Conservation (phyloP, 1,140 invertebrate genomes). For the Pollicipes pollicipes region DNA sequence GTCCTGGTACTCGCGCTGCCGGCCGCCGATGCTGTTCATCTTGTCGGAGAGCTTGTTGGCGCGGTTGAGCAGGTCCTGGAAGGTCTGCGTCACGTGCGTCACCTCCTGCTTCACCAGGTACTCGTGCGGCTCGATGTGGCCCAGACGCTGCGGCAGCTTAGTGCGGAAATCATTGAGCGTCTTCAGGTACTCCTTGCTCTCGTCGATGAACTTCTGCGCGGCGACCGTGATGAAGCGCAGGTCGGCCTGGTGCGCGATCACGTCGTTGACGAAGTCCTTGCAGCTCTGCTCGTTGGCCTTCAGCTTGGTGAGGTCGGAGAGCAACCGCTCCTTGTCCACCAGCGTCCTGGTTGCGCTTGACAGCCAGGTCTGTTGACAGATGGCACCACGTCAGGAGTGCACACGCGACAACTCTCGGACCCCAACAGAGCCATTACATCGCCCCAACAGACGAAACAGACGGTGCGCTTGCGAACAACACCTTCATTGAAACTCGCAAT, state of each 20-base stretch:
- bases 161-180: conserved; percentile 69
- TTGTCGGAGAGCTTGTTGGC: conserved; percentile 61
- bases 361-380: conserved; percentile 43
- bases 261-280: conserved; percentile 76
- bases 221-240: conserved; percentile 84
- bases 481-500: too few species aligned
- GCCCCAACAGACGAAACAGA: too few species aligned
- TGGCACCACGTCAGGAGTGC: neutral
- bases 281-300: conserved; percentile 51
- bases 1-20: conserved; percentile 63
- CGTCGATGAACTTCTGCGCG: conserved; percentile 83
- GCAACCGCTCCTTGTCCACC: conserved; percentile 65
- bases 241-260: conserved; percentile 86
- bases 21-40: conserved; percentile 51
- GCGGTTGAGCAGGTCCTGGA: conserved; percentile 45
- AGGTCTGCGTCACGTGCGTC: conserved; percentile 26
- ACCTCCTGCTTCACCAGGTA: conserved; percentile 50
- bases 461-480: too few species aligned
- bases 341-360: conserved; percentile 54
- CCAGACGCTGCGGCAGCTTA: conserved; percentile 48
- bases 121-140: conserved; percentile 54
- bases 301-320: conserved; percentile 56
- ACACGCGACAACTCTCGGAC: neutral
- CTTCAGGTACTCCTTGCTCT: conserved; percentile 67
- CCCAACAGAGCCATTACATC: too few species aligned